Conservation (phyloP, 2,888 invertebrate genomes). For the Synergus japonicus region DNA sequence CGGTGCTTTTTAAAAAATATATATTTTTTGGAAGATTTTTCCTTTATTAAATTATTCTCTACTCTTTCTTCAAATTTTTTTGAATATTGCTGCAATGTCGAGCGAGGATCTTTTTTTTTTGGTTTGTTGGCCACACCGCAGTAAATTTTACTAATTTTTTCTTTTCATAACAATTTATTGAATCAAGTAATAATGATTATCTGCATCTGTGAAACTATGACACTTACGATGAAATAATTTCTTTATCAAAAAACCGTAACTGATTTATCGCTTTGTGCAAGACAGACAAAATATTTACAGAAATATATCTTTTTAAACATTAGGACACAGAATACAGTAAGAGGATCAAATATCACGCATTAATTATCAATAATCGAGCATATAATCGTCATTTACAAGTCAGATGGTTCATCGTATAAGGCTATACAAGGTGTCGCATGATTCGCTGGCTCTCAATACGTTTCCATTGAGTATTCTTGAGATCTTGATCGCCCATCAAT, state of each 20-base stretch:
- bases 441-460: constrained; percentile 25
- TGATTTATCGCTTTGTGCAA: not conserved
- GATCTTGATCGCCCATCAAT: not conserved
- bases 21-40: no score
- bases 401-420: constrained; percentile 36
- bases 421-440: constrained; percentile 40
- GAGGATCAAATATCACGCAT: constrained; percentile 34
- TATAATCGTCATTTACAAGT: constrained; percentile 40
- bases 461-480: not conserved
- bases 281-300: not conserved
- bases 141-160: no score
- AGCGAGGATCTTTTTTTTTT: no score
- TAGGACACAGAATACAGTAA: constrained; percentile 9
- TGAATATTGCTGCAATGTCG: no score
- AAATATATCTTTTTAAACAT: not conserved
- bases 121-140: no score
- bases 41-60: no score
- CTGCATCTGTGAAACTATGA: not conserved
- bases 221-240: not conserved
- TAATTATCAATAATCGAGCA: constrained; percentile 33
- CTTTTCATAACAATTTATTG: no score
- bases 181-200: not conserved
- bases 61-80: no score
- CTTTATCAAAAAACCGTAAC: not conserved
- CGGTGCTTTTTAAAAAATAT: no score